Conservation (phyloP, 2,797 vertebrate genomes). For the Vultur gryphus region DNA sequence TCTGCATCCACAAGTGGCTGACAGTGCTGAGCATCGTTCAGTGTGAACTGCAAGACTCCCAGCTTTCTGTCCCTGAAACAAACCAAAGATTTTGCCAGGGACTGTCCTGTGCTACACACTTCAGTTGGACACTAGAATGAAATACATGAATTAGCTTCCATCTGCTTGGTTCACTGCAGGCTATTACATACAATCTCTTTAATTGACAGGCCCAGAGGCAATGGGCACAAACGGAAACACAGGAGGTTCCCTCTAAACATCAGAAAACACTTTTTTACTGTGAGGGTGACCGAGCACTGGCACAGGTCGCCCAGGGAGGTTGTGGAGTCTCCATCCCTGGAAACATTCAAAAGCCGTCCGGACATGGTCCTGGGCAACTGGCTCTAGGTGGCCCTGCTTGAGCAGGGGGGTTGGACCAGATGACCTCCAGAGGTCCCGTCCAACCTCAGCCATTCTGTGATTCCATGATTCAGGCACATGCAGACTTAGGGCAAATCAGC, state of each 20-base stretch:
- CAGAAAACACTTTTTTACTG: background rate
- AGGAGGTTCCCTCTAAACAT: background rate
- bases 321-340: background rate
- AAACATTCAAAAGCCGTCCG: background rate
- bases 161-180: background rate
- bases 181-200: background rate
- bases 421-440: background rate
- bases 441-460: background rate
- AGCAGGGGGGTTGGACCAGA: background rate
- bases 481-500: background rate
- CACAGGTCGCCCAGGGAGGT: background rate
- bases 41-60: background rate
- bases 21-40: background rate
- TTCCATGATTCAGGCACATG: background rate
- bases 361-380: background rate
- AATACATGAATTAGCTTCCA: background rate
- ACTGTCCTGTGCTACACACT: background rate
- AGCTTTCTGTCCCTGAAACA: background rate
- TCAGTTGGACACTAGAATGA: background rate
- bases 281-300: background rate
- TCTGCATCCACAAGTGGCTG: background rate
- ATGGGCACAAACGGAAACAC: background rate
- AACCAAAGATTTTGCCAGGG: background rate
- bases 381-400: background rate
- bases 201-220: background rate